A percentile compares a stretch with the other conserved stretches of the same genome.
These are phyloP conservation scores for Zaprionus ghesquierei DNA, from an alignment of 1,140 invertebrate genomes.

Conservation along the genomic window DNA sequence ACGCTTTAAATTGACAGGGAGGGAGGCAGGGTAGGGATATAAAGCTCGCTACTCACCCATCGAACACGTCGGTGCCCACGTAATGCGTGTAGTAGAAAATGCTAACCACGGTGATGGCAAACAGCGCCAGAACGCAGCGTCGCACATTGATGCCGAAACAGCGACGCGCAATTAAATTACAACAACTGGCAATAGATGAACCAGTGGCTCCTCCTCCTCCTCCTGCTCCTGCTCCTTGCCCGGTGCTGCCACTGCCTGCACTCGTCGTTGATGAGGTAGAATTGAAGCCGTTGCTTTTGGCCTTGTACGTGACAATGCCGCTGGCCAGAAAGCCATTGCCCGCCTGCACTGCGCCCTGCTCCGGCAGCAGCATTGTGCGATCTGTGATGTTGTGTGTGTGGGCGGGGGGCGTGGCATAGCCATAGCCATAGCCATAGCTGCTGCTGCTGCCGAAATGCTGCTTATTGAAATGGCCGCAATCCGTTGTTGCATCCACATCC, in stretches of 20 bases:
- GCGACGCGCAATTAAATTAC: constrained; percentile 81
- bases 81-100: constrained; percentile 90
- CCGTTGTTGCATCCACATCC: constrained; percentile 36
- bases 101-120: constrained; percentile 87
- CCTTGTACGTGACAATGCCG: constrained; percentile 72
- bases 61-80: constrained; percentile 87
- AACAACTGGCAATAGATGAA: constrained; percentile 54
- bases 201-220: constrained; percentile 2
- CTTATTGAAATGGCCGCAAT: constrained; percentile 57
- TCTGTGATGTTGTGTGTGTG: constrained; percentile 33
- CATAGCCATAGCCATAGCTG: constrained; percentile 1
- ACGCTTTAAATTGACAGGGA: constrained; percentile 2
- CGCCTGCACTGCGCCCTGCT: background rate
- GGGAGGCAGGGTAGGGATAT: background rate
- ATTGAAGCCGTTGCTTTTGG: constrained; percentile 58
- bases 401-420: constrained; percentile 34
- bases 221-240: background rate
- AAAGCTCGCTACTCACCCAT: constrained; percentile 84
- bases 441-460: constrained; percentile 42
- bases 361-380: constrained; percentile 59
- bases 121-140: constrained; percentile 87
- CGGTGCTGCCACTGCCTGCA: constrained; percentile 23
- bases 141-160: constrained; percentile 88
- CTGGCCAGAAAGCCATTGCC: constrained; percentile 26
- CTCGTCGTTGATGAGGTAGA: constrained; percentile 59